These are phyloP conservation scores for Chelon auratus DNA, from an alignment of 2,797 vertebrate genomes.

Conservation along the genomic window DNA sequence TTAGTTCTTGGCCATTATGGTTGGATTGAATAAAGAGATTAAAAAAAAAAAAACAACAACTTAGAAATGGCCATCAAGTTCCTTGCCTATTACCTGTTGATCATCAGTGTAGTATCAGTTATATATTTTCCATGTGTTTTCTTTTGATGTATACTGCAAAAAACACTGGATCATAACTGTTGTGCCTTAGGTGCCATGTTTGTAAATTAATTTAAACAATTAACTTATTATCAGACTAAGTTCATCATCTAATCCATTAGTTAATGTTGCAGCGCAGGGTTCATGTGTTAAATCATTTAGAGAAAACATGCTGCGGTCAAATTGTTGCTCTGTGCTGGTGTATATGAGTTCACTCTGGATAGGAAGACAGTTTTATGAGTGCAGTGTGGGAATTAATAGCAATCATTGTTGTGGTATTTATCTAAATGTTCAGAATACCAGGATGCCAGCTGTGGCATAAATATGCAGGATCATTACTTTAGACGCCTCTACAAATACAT, in stretches of 20 bases:
- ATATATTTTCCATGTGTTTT: neutral
- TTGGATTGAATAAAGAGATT: too few species aligned
- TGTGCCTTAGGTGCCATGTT: neutral
- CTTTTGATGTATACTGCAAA: neutral
- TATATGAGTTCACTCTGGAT: neutral
- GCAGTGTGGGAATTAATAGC: slow-evolving; percentile 45
- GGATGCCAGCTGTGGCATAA: slow-evolving; percentile 37
- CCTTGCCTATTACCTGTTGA: neutral
- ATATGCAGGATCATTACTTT: slow-evolving; percentile 58
- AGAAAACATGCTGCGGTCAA: neutral
- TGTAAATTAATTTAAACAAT: neutral
- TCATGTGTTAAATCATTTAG: neutral
- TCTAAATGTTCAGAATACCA: slow-evolving; percentile 55
- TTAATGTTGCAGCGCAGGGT: neutral
- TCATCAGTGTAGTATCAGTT: too few species aligned
- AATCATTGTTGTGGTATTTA: slow-evolving; percentile 42
- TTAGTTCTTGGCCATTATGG: too few species aligned
- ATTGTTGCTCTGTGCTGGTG: neutral
- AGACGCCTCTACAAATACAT: slow-evolving; percentile 55
- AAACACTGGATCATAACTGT: neutral
- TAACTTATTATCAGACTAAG: neutral
- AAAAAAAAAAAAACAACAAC: neutral
- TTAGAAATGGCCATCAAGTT: neutral
- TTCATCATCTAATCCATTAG: slow-evolving; percentile 2
- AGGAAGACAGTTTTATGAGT: slow-evolving; percentile 9